Conservation (phyloP, 2,797 vertebrate genomes). For the Prionace glauca region DNA sequence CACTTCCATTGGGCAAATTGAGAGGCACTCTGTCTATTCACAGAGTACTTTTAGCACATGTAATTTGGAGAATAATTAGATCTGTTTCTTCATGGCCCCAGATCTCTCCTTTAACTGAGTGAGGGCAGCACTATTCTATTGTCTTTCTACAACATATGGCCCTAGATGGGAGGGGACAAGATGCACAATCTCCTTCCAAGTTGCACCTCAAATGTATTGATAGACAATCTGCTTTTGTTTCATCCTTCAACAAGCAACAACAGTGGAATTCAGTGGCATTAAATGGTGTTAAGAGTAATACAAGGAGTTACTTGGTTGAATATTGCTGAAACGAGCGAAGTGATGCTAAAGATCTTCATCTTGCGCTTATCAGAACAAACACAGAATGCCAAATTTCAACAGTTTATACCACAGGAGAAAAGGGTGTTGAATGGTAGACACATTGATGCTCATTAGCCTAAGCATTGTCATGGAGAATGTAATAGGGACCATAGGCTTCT, state of each 20-base stretch:
- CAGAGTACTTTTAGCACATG: not conserved
- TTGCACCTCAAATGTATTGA: not conserved
- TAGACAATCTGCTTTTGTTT: not conserved
- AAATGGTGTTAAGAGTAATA: not conserved
- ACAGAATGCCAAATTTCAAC: too few species aligned
- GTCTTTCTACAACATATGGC: not conserved
- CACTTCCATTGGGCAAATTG: not conserved
- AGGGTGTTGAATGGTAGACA: too few species aligned
- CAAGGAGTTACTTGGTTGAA: too few species aligned
- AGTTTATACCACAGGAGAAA: too few species aligned
- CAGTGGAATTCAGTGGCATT: not conserved
- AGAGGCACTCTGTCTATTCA: not conserved
- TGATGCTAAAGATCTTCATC: too few species aligned
- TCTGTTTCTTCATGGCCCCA: not conserved
- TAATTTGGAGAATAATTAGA: not conserved
- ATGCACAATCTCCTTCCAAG: not conserved
- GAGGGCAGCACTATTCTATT: not conserved
- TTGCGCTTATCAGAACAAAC: too few species aligned
- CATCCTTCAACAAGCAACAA: not conserved
- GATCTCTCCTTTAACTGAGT: not conserved
- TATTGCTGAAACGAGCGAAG: too few species aligned
- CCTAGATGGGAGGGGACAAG: not conserved
- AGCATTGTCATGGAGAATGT: too few species aligned
- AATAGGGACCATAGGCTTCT: too few species aligned
- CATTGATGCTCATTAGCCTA: too few species aligned